Evolutionary conservation across 2,797 vertebrate species (phyloP), one percentile per base, ranked within the genome.

Genomic region (Labroides dimidiatus): DNA sequence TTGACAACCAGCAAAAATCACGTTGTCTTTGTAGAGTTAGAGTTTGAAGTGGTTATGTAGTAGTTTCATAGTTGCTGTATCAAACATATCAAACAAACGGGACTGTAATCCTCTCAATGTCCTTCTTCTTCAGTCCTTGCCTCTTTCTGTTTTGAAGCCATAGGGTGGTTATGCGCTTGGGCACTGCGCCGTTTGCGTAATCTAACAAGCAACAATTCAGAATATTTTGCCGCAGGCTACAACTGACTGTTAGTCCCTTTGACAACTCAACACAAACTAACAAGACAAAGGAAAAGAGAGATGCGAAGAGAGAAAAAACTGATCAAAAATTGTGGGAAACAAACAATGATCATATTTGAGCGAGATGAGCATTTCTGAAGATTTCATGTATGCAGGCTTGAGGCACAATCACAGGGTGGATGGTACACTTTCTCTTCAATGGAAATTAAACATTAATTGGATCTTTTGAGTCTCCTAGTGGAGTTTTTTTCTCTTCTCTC

Each of bases 221-320:
- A 12, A 52, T 37, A 52, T 43, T 23, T 48, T 27, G 50, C 44
- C 56, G 11, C 41, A 55, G 54, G 67, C 52, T 50, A 30, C 27
- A 27, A 36, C 64, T 71, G 67, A 61, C 21, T 65, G 20, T 67
- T 39, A 67, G 27, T 57, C 23, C 19, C 62, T 19, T 13, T 58
- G 61, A 81, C 57, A 73, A 50, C 55, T 27, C 10, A 49, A 48
- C 51, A 58, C 7, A 33, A 60, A 41, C 17, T 49, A 43, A 58
- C 66, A 48, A 71, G 43, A 51, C 16, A 51, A 43, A 36, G 24
- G 42, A 61, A 52, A 49, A 45, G 24, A 37, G 44, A 41, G 10
- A 19, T 36, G 39, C 27, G 24, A 3, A 6, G 41, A 21, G 16
- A 57, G 20, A 57, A 10, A 2, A 3, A 8, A 41, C 23, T 20